Base-by-base conservation (phyloP, 2,888 invertebrate genomes). In the Thereva unica region DNA sequence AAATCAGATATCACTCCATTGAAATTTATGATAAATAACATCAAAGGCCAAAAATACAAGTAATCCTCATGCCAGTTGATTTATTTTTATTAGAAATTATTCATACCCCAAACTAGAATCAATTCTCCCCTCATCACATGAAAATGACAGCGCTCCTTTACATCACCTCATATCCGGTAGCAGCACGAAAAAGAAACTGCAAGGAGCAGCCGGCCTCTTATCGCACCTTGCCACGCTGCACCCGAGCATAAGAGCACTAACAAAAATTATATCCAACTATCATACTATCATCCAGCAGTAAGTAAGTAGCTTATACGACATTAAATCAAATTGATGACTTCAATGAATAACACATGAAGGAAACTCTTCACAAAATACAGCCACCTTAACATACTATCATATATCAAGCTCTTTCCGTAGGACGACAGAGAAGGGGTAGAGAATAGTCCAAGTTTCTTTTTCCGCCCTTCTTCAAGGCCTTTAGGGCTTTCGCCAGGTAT, bases 321-420 rank as follows among this genome's bases (percentile, higher is more conserved):
- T 69, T 73, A 72, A 72, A 72, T 73, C 72, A 71, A 73, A 73
- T 73, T 71, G 70, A 73, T 73, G 68, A 68, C 71, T 68, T 69
- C 71, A 71, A 73, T 72, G 72, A 73, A 73, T 73, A 72, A 73
- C 71, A 64, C 72, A 72, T 72, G 70, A 72, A 69, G 54, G 70
- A 68, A 67, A 69, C 57, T 57, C 67, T 67, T 70, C 70, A 70
- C 70, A 70, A 70, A 70, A 70, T 71, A 70, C 65, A 66, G 70
- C 67, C 70, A 66, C 66, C 70, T 68, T 70, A 71, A 68, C 65
- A 68, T 64, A 53, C 67, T 57, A 66, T 71, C 70, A 71, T 71
- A 71, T 66, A 71, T 72, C 71, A 72, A 66, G 65, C 50, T 41
- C 64, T 53, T 53, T 42, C 8, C 53, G 9, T 10, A 53, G 35